Base-by-base conservation (phyloP, 30 jellyfish, hydroid and myxozoan species). In the Cassiopea andromeda region DNA sequence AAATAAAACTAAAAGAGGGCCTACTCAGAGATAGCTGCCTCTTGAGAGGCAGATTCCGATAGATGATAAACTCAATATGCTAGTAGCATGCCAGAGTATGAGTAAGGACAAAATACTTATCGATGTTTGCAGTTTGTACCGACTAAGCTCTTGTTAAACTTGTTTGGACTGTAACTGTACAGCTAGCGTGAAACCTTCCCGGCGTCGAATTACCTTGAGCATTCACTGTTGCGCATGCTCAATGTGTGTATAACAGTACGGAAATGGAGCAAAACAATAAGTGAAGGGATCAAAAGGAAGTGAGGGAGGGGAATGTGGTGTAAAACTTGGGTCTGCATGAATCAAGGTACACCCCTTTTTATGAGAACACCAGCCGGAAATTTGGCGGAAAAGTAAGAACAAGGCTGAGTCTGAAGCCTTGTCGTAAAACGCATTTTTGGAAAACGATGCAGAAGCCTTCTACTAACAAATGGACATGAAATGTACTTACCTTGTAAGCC, bases 131-230 rank as follows among this genome's bases (percentile, higher is more conserved):
- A 0, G 73, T 64, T 64, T 64, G 6, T 4, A 64, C 43, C 27
- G 73, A 64, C 6, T 64, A 14, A 64, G 14, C 2, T 64, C 73
- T 7, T 64, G 0, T 14, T 64, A 13, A 64, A 64, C 73, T 7
- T 9, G 38, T 14, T 64, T 27, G 64, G 12, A 10, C 38, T 27
- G 38, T 27, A 54, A 54, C 64, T 54, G 64, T 54, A 54, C 73
- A 27, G 38, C 73, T 5, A 64, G 5, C 43, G 38, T 5, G 73
- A 64, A 64, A 14, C 50, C n/a, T 27, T 14, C 38, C 79, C 79
- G 79, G 79, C 79, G 79, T 70, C 79, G 79, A 54, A 70, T 70
- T 70, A 70, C 79, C 10, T 13, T 19, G 57, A 10, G 54, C 79
- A 19, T 70, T 1, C 15, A 1, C 54, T 5, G 2, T 1, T 17